These are phyloP conservation scores for Minunthozetes semirufus DNA, from an alignment of 2,888 invertebrate species.

Conservation along the genomic window DNA sequence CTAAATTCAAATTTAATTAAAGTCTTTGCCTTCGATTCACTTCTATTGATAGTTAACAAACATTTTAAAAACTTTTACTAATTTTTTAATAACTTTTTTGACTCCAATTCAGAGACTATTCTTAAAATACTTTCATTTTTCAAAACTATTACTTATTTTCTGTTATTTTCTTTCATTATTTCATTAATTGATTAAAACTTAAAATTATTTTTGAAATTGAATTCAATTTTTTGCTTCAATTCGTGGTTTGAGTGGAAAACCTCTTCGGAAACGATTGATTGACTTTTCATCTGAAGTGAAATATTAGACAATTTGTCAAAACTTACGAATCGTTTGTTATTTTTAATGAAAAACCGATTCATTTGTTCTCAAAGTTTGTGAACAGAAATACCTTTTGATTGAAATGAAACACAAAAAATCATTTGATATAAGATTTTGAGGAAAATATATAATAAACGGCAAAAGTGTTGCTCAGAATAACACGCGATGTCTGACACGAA, in stretches of 20 bases:
- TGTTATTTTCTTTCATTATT: no score
- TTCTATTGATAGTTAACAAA: background rate
- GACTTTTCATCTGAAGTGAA: no score
- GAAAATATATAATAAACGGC: background rate
- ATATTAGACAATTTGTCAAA: background rate
- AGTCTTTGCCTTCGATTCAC: background rate
- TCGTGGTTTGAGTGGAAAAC: no score
- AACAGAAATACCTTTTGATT: constrained; percentile 4
- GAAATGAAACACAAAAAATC: background rate
- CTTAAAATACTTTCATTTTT: no score
- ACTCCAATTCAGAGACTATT: no score
- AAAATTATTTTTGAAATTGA: no score
- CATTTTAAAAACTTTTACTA: no score
- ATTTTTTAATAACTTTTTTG: no score
- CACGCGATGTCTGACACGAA: constrained; percentile 22
- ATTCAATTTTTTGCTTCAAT: no score
- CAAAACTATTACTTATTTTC: no score
- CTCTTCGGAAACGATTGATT: no score
- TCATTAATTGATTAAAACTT: no score
- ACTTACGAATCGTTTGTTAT: background rate
- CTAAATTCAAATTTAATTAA: background rate
- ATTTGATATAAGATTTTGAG: background rate
- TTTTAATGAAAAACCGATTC: background rate
- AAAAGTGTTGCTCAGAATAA: background rate
- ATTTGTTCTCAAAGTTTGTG: background rate